These are phyloP conservation scores for Nannoperca obscura DNA, from an alignment of 2,797 vertebrate species.

Conservation along the genomic window DNA sequence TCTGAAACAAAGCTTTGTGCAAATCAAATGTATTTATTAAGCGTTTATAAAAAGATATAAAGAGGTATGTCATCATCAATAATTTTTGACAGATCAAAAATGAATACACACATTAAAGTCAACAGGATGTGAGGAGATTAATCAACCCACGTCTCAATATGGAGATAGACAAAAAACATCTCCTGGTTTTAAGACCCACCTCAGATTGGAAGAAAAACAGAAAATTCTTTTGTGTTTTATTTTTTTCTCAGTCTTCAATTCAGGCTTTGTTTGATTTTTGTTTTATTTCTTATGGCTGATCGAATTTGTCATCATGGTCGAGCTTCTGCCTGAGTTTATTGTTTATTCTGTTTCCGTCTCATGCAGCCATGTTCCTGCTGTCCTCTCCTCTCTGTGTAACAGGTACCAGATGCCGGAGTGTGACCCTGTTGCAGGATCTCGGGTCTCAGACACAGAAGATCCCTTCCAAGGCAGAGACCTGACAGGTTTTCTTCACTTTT, in stretches of 20 bases:
- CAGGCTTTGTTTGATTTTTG: background rate
- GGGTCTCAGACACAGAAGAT: constrained; percentile 89
- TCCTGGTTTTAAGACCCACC: constrained; percentile 10
- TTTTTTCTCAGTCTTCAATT: constrained; percentile 19
- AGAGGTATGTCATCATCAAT: constrained; percentile 28
- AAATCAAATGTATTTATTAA: constrained; percentile 32
- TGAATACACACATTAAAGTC: background rate
- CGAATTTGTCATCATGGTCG: constrained; percentile 4
- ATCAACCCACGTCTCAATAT: background rate
- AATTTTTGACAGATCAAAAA: constrained; percentile 12
- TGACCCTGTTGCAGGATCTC: constrained; percentile 90
- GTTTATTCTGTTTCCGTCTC: constrained; percentile 20
- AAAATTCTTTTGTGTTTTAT: constrained; percentile 23
- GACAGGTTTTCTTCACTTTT: constrained; percentile 85
- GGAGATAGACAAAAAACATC: background rate
- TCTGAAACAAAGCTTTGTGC: constrained; percentile 39
- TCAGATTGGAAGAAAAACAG: constrained; percentile 44
- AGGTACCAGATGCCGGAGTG: constrained; percentile 97
- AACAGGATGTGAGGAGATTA: constrained; percentile 16
- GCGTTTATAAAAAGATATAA: constrained; percentile 8
- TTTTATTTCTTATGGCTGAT: constrained; percentile 14
- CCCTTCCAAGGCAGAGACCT: constrained; percentile 95
- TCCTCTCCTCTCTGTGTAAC: constrained; percentile 54
- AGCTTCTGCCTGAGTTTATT: too few relatives aligned
- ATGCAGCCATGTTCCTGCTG: constrained; percentile 13